Evolutionary conservation across 2,888 invertebrate species (phyloP).

Genomic region (Papilio elwesi): DNA sequence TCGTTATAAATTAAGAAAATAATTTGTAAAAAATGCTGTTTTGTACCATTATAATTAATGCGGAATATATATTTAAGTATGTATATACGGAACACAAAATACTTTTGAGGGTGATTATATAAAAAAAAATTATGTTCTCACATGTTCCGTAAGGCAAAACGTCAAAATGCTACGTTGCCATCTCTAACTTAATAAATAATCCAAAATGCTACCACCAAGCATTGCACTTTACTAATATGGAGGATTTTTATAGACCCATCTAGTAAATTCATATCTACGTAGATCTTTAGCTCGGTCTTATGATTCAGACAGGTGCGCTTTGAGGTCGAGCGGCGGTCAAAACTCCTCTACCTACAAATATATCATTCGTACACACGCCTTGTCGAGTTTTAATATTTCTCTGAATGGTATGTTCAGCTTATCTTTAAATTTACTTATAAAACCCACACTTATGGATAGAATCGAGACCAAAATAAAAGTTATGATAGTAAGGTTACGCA

Average conservation of each 20-base stretch:
- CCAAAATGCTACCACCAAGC: too few relatives aligned
- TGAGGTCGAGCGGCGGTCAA: conserved; percentile 12
- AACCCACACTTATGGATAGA: neutral
- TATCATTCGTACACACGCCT: neutral
- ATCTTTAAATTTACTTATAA: neutral
- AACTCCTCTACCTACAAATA: conserved; percentile 6
- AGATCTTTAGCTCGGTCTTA: neutral
- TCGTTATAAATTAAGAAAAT: too few relatives aligned
- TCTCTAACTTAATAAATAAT: too few relatives aligned
- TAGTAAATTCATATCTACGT: neutral
- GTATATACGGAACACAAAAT: too few relatives aligned
- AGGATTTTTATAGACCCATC: neutral
- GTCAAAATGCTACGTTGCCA: too few relatives aligned
- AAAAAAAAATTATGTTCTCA: too few relatives aligned
- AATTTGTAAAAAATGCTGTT: too few relatives aligned
- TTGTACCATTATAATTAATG: too few relatives aligned
- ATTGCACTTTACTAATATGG: too few relatives aligned
- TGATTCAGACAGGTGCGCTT: conserved; percentile 11
- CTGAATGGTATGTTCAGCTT: neutral
- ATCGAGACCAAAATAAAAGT: neutral
- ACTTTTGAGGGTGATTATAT: too few relatives aligned
- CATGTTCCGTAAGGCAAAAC: too few relatives aligned
- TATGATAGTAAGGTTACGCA: neutral
- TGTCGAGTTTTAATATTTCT: neutral
- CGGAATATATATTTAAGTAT: too few relatives aligned